Evolutionary conservation across 2,797 vertebrate species (phyloP).

Genomic region (Gobio occitaniae): DNA sequence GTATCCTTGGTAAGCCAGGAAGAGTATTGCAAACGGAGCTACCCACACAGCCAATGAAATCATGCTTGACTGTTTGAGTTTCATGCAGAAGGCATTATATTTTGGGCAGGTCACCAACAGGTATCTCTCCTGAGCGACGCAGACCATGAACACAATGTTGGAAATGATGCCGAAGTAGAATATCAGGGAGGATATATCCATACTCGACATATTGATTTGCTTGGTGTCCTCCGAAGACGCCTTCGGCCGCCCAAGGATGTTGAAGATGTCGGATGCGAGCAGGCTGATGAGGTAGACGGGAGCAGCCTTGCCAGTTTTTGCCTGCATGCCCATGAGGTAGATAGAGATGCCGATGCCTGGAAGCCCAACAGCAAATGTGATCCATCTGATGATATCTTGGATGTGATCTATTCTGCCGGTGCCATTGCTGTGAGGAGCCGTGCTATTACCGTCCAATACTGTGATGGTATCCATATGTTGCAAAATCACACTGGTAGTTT

Average conservation of each 20-base stretch:
- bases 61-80: constrained; percentile 43
- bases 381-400: constrained; percentile 66
- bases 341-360: constrained; percentile 70
- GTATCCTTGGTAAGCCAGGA: constrained; percentile 63
- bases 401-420: constrained; percentile 8
- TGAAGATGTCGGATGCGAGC: constrained; percentile 71
- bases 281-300: constrained; percentile 70
- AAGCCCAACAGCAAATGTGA: constrained; percentile 70
- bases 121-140: constrained; percentile 71
- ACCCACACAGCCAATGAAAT: constrained; percentile 64
- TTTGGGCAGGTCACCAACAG: constrained; percentile 66
- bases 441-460: neutral
- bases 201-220: constrained; percentile 16
- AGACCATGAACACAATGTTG: constrained; percentile 72
- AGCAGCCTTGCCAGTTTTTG: constrained; percentile 65
- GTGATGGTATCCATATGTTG: neutral
- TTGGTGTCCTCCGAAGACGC: rapidly evolving
- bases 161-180: constrained; percentile 70
- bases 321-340: constrained; percentile 70
- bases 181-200: constrained; percentile 62
- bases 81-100: constrained; percentile 62
- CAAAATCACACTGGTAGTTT: neutral
- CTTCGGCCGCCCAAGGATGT: constrained; percentile 67
- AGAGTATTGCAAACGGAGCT: constrained; percentile 61
- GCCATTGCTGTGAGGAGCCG: constrained; percentile 19